A percentile compares a stretch with the other conserved stretches of the same genome.
Evolutionary conservation across 2,888 invertebrate species (phyloP).

Genomic region (Drosophila subquinaria): DNA sequence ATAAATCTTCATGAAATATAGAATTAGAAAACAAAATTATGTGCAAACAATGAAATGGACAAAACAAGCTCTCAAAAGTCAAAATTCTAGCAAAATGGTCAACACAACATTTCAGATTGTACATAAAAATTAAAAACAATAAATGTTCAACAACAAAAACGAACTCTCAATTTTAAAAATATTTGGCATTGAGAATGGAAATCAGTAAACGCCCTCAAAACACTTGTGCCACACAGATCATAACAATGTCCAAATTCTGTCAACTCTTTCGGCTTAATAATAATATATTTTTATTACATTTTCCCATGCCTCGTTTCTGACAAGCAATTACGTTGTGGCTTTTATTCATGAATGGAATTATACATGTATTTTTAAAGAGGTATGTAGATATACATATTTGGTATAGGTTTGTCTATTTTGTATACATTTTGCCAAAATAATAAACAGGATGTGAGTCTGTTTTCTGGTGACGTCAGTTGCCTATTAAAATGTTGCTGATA

Average conservation of each 20-base stretch:
- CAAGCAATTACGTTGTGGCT: slow-evolving; percentile 55
- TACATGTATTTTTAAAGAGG: slow-evolving; percentile 18
- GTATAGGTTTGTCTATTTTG: slow-evolving; percentile 22
- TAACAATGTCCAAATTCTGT: slow-evolving; percentile 71
- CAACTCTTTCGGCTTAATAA: slow-evolving; percentile 35
- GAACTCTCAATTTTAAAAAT: slow-evolving; percentile 31
- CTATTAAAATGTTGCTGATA: slow-evolving; percentile 37
- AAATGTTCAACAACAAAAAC: slow-evolving; percentile 12
- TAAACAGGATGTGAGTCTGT: slow-evolving; percentile 73
- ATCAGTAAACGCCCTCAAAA: slow-evolving; percentile 31
- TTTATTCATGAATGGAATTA: slow-evolving; percentile 74
- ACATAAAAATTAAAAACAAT: slow-evolving; percentile 31
- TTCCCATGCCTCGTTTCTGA: slow-evolving; percentile 42
- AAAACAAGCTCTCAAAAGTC: slow-evolving; percentile 12
- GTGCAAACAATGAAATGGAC: slow-evolving; percentile 52
- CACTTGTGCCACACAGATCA: slow-evolving; percentile 68
- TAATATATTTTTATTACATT: slow-evolving; percentile 62
- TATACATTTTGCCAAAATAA: slow-evolving; percentile 56
- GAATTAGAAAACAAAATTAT: slow-evolving; percentile 60
- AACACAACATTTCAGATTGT: slow-evolving; percentile 36
- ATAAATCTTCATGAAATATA: slow-evolving; percentile 61
- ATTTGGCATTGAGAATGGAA: slow-evolving; percentile 41
- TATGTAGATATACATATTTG: slow-evolving; percentile 16
- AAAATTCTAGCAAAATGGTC: slow-evolving; percentile 41
- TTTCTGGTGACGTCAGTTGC: slow-evolving; percentile 56